Evolutionary conservation across 1,140 invertebrate species (phyloP), one percentile per base, ranked within the genome.

Genomic region (Calephelis virginiensis): DNA sequence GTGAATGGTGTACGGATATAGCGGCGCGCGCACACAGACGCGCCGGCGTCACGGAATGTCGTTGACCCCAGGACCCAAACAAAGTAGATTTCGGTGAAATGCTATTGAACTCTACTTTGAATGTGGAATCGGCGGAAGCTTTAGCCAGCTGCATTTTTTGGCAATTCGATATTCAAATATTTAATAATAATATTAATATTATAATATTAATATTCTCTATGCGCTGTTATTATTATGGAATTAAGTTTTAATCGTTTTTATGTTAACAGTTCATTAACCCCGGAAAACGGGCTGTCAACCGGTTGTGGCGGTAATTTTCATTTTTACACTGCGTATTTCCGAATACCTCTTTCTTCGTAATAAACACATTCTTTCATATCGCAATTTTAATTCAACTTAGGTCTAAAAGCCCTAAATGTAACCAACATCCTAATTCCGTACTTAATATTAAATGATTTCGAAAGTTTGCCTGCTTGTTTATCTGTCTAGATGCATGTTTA

Each of bases 1-100:
- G 84, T 81, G 76, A 67, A 59, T 37, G 73, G 65, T 73, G 77
- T 77, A 73, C 74, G 74, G 69, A 78, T 72, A 59, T 59, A 59
- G 69, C 73, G 76, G 76, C 76, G 80, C 80, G 76, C 83, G 80
- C 86, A 87, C 85, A 85, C 79, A 75, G 68, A 63, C 78, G 72
- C 72, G 72, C 64, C 65, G 78, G 75, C 83, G 82, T 82, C 83
- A 83, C 76, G 73, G 56, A 72, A 74, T 83, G 81, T 86, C 88
- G 69, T 81, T 82, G 85, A 86, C 81, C 88, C 83, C 75, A 69
- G 82, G 83, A 86, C 86, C 88, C 85, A 90, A 90, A 89, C 86
- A 90, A 89, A 90, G 85, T 87, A 80, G 83, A 90, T 86, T 90
- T 90, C 86, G 88, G 86, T 90, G 86, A 90, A 89, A 88, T 83